phyloP scores from a whole-genome alignment of 2,797 vertebrate genomes.

The Melanotaenia nigrans region DNA sequence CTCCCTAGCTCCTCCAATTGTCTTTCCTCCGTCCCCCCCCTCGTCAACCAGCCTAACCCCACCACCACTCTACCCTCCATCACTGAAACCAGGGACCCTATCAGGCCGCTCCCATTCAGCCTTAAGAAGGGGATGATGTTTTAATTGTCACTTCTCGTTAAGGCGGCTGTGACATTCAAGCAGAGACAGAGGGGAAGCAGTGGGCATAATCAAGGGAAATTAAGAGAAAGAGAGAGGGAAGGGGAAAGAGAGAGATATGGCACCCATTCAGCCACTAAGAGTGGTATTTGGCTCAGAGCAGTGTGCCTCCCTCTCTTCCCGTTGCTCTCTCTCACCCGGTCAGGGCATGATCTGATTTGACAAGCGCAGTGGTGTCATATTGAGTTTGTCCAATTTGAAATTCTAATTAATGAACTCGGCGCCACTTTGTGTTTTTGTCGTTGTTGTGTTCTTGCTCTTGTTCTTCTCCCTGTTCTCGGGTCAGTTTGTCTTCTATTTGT shows the following conservation, averaged over 20 bases:
- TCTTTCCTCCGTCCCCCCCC: background rate
- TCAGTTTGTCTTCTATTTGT: conserved; percentile 73
- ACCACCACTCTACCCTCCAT: background rate
- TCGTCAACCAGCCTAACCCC: background rate
- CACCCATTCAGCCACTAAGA: conserved; percentile 71
- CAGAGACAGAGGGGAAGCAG: conserved; percentile 66
- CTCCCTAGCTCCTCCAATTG: no score
- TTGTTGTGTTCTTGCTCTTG: conserved; percentile 34
- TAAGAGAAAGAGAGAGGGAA: conserved; percentile 50
- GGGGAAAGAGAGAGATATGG: conserved; percentile 59
- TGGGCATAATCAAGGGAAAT: conserved; percentile 72
- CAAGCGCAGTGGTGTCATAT: conserved; percentile 84
- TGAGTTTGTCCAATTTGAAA: conserved; percentile 86
- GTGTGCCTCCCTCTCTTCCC: conserved; percentile 50
- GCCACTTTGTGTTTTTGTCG: conserved; percentile 77
- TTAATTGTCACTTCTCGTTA: conserved; percentile 84
- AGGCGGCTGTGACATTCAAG: conserved; percentile 71
- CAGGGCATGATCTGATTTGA: conserved; percentile 84
- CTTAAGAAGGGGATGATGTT: conserved; percentile 72
- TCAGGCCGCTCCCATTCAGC: conserved; percentile 62
- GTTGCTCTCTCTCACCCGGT: conserved; percentile 62
- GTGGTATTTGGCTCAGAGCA: conserved; percentile 74
- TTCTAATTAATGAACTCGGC: conserved; percentile 85
- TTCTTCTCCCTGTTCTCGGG: conserved; percentile 49
- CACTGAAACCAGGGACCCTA: conserved; percentile 29